Base-by-base conservation (phyloP, 2,113 vertebrate genomes). In the Scytalopus superciliaris region DNA sequence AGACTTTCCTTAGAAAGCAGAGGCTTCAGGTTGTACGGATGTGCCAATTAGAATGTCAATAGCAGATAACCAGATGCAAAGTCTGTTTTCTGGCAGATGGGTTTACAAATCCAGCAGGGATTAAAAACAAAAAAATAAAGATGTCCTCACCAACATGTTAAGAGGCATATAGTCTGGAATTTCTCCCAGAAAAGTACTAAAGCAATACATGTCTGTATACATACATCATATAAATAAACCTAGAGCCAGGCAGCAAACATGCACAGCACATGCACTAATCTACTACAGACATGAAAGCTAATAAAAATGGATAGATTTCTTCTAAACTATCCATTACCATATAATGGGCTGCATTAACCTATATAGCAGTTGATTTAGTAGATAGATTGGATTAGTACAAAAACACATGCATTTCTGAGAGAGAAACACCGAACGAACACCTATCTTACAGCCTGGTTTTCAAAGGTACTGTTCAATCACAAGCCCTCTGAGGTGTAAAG, bases 41-140 rank as follows among this genome's bases (percentile, higher is more conserved):
- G 35, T 35, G 39, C 42, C 72, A 83, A 22, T 59, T 47, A 62
- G 68, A 88, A 86, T 50, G 80, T 50, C 88, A 93, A 12, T 7
- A 88, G 74, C 22, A 86, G 59, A 91, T 53, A 79, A 73, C 19
- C 84, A 76, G 33, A 85, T 63, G 47, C 21, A 60, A 79, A 87
- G 74, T 31, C 77, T 78, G 37, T 82, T 79, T 85, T 74, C 69
- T 66, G 49, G 66, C 62, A 93, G 66, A 64, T 40, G 37, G 40
- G 14, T 89, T 85, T 83, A 52, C 16, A 85, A 85, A 79, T 33
- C 49, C 63, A n/a, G 31, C 28, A 90, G 62, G 14, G 69, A 87
- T n/a, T n/a, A n/a, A n/a, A n/a, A n/a, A n/a, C n/a, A n/a, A 52
- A 75, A 85, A 87, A 91, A 16, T 14, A 75, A 78, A 79, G 16